These are phyloP conservation scores for Pogonophryne albipinna DNA, from an alignment of 2,797 vertebrate species.

Conservation along the genomic window DNA sequence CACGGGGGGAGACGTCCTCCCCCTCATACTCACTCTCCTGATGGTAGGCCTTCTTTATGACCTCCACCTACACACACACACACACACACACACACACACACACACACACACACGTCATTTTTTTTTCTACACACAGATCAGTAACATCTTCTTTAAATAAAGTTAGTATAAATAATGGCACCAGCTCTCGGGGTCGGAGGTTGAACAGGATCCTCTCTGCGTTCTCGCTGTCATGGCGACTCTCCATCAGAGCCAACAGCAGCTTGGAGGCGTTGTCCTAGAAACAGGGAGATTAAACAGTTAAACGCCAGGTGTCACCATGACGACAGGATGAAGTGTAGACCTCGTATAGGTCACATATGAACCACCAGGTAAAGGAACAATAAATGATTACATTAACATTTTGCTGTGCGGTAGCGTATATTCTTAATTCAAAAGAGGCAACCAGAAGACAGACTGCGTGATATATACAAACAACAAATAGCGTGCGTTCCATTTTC, in stretches of 20 bases:
- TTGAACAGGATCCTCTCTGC: slow-evolving; percentile 97
- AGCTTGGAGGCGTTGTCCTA: slow-evolving; percentile 99
- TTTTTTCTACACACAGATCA: not conserved
- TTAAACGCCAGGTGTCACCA: not conserved
- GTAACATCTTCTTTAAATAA: not conserved
- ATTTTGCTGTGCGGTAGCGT: too few relatives aligned
- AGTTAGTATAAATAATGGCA: slow-evolving; percentile 60
- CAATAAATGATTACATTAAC: too few relatives aligned
- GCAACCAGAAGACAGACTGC: too few relatives aligned
- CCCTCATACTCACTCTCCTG: slow-evolving; percentile 93
- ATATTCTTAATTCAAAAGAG: too few relatives aligned
- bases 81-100: not conserved
- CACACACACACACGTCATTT: not conserved
- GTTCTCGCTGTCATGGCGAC: slow-evolving; percentile 95
- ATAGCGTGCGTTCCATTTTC: too few relatives aligned
- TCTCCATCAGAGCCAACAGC: slow-evolving; percentile 96
- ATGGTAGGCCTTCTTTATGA: slow-evolving; percentile 94
- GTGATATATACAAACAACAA: too few relatives aligned
- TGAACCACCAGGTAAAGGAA: too few relatives aligned
- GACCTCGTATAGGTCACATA: not conserved
- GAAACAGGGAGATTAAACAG: slow-evolving; percentile 12
- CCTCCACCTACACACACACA: slow-evolving; percentile 87
- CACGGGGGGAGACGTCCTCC: slow-evolving; percentile 90
- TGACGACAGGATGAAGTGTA: not conserved
- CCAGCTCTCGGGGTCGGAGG: slow-evolving; percentile 95